Evolutionary conservation across 2,113 vertebrate species (phyloP).

Genomic region (Spilogale gracilis): DNA sequence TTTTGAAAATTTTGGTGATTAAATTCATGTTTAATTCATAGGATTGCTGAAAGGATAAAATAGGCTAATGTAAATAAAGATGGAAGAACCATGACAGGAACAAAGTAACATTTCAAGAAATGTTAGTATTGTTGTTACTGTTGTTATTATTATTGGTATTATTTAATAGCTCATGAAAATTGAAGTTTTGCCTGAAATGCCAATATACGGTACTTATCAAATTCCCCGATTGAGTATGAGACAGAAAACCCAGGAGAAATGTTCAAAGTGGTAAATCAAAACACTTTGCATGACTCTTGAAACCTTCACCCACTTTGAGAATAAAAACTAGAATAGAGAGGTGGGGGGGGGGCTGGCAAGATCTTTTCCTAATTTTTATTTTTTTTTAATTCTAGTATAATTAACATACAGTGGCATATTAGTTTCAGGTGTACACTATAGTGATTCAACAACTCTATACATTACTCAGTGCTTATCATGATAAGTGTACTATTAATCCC

Average conservation of each 20-base stretch:
- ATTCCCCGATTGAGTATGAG: not conserved
- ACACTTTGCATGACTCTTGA: not conserved
- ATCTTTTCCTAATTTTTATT: not conserved
- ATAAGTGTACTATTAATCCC: not conserved
- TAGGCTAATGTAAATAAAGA: not conserved
- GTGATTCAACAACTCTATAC: not conserved
- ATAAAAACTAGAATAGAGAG: not conserved
- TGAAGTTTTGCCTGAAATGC: not conserved
- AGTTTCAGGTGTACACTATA: not conserved
- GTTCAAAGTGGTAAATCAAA: not conserved
- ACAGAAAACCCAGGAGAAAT: not conserved
- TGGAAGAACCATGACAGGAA: not conserved
- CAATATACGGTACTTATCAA: constrained; percentile 14
- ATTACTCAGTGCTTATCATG: not conserved
- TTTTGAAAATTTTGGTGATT: not conserved
- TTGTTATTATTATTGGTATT: not conserved
- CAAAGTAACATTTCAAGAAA: not conserved
- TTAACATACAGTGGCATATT: not conserved
- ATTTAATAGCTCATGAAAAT: constrained; percentile 27
- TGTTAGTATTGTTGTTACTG: not conserved
- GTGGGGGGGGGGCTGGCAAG: not conserved
- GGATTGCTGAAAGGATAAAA: not conserved
- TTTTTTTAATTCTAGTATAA: not conserved
- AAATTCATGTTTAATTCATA: not conserved
- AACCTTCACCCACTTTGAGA: not conserved